Evolutionary conservation across 1,140 invertebrate species (phyloP).

Genomic region (Tetramorium parvispinum): DNA sequence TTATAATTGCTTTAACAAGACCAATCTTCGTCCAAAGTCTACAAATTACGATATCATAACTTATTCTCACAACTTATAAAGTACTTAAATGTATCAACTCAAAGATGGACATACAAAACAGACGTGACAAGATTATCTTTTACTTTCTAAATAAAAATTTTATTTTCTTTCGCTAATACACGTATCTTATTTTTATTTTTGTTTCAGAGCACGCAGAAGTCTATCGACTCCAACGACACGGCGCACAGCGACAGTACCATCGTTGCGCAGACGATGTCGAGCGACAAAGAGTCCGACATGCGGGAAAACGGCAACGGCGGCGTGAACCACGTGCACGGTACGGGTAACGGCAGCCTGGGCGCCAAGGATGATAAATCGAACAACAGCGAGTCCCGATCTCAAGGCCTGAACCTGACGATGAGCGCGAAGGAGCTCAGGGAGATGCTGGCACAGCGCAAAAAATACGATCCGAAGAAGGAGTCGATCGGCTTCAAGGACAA

Average conservation of each 20-base stretch:
- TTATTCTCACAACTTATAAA: too few species aligned
- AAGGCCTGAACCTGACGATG: slow-evolving; percentile 92
- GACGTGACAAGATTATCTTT: background rate
- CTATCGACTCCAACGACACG: slow-evolving; percentile 81
- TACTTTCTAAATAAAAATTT: background rate
- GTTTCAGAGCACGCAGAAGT: slow-evolving; percentile 82
- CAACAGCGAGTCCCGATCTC: slow-evolving; percentile 72
- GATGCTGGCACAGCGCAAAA: slow-evolving; percentile 93
- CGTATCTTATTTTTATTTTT: background rate
- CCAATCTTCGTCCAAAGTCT: too few species aligned
- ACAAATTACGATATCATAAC: too few species aligned
- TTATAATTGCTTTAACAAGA: too few species aligned
- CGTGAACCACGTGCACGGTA: slow-evolving; percentile 62
- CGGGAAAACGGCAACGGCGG: slow-evolving; percentile 78
- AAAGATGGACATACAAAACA: too few species aligned
- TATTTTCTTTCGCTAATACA: background rate
- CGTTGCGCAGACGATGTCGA: slow-evolving; percentile 69
- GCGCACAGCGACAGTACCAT: slow-evolving; percentile 79
- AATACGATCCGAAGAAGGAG: slow-evolving; percentile 95
- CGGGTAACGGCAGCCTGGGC: slow-evolving; percentile 61
- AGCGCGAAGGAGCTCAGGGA: slow-evolving; percentile 95
- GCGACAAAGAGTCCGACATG: slow-evolving; percentile 76
- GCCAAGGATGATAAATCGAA: slow-evolving; percentile 69
- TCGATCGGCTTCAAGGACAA: slow-evolving; percentile 95
- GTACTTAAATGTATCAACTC: too few species aligned